Conservation (phyloP, 2,797 vertebrate species). For the Rhynchonycteris naso region DNA sequence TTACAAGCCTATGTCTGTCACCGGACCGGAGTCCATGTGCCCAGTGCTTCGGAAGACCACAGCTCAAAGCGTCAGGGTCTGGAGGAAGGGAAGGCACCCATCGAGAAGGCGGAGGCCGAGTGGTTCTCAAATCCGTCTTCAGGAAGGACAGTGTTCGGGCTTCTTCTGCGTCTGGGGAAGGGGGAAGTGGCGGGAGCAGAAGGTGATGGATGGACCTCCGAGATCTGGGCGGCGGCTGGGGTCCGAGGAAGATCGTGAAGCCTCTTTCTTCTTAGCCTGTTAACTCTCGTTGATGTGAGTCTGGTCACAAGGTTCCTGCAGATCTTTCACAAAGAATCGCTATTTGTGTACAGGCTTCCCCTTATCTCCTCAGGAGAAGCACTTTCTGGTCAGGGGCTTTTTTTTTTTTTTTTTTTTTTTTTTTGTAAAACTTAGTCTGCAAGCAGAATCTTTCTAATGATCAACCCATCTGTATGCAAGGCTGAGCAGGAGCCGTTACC, state of each 20-base stretch:
- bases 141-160: not conserved
- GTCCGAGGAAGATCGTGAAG: rapidly evolving
- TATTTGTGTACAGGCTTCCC: not conserved
- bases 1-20: not conserved
- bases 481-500: not conserved
- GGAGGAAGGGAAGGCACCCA: not conserved
- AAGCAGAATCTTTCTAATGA: not conserved
- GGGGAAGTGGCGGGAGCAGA: not conserved
- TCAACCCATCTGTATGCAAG: not conserved
- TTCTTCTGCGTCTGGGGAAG: not conserved
- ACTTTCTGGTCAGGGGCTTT: not conserved
- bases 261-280: not conserved
- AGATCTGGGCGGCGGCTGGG: not conserved
- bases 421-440: rapidly evolving
- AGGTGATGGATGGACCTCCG: not conserved
- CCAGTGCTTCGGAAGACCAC: not conserved
- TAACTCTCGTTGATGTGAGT: too few relatives aligned
- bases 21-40: not conserved
- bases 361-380: not conserved
- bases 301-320: not conserved
- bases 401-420: too few relatives aligned
- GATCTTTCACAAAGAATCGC: too few relatives aligned
- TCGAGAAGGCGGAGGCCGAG: not conserved
- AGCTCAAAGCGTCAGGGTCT: not conserved
- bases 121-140: not conserved